Percentiles rank a stretch among this genome's conserved stretches.
Evolutionary conservation across 2,888 invertebrate species (phyloP).

Genomic region (Penaeus monodon): DNA sequence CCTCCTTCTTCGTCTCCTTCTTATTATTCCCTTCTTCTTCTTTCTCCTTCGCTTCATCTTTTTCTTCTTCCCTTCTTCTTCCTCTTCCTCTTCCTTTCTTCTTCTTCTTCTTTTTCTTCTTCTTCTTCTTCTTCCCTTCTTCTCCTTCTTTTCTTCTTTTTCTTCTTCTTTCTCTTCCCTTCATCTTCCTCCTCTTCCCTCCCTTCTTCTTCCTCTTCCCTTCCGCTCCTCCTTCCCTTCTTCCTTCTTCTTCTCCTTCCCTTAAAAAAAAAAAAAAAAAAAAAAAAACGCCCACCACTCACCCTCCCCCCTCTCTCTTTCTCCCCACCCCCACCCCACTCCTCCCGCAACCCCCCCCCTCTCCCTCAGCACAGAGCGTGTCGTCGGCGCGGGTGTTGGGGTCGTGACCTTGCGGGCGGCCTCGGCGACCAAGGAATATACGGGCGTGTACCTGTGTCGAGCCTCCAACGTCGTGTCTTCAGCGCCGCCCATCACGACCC

Average conservation of each 20-base stretch:
- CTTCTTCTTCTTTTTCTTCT: no score
- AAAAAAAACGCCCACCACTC: not conserved
- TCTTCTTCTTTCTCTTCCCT: not conserved
- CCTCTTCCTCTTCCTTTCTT: not conserved
- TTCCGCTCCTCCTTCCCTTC: not conserved
- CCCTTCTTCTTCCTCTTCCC: not conserved
- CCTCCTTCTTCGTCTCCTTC: not conserved
- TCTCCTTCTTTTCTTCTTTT: no score
- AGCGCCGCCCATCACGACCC: slow-evolving; percentile 40
- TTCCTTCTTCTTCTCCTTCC: not conserved
- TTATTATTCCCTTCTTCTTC: not conserved
- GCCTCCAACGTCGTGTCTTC: slow-evolving; percentile 55
- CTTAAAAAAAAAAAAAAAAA: not conserved
- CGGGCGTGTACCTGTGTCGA: slow-evolving; percentile 59
- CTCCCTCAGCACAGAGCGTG: slow-evolving; percentile 75
- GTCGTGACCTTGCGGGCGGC: slow-evolving; percentile 47
- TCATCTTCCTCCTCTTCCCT: not conserved
- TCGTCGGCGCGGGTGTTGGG: slow-evolving; percentile 75
- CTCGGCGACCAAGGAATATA: slow-evolving; percentile 41
- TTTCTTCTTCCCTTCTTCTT: not conserved
- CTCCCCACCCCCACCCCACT: not conserved
- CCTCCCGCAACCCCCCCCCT: not conserved
- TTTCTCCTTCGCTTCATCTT: no score
- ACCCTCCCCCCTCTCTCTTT: not conserved
- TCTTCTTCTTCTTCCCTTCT: not conserved